These are phyloP conservation scores for Melanotus villosus DNA, from an alignment of 2,888 invertebrate genomes.

Conservation along the genomic window DNA sequence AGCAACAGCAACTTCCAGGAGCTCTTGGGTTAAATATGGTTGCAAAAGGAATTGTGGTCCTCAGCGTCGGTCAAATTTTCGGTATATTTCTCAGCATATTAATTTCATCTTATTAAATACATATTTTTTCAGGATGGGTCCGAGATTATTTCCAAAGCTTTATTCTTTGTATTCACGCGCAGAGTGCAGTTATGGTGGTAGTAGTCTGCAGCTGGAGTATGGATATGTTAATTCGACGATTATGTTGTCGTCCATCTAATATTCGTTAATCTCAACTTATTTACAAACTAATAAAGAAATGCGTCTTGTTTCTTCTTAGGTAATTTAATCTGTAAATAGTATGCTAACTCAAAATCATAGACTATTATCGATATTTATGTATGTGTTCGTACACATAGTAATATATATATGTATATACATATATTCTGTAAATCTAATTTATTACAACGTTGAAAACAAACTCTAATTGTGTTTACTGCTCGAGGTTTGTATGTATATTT, in stretches of 20 bases:
- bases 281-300: no score
- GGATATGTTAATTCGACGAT: slow-evolving; percentile 68
- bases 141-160: slow-evolving; percentile 78
- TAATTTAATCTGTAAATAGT: no score
- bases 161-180: slow-evolving; percentile 75
- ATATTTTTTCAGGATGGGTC: slow-evolving; percentile 72
- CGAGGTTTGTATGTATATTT: slow-evolving; percentile 62
- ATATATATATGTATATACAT: slow-evolving; percentile 20
- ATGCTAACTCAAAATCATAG: not conserved
- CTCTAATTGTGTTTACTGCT: slow-evolving; percentile 66
- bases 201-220: slow-evolving; percentile 74
- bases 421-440: slow-evolving; percentile 32
- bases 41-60: slow-evolving; percentile 78
- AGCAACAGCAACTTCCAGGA: slow-evolving; percentile 73
- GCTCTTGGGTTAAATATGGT: slow-evolving; percentile 83
- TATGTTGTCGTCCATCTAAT: slow-evolving; percentile 12
- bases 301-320: no score
- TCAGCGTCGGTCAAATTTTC: slow-evolving; percentile 75
- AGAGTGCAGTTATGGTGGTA: slow-evolving; percentile 72
- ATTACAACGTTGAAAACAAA: slow-evolving; percentile 64
- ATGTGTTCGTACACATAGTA: no score
- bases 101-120: slow-evolving; percentile 11
- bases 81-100: slow-evolving; percentile 55
- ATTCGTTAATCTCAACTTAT: not conserved
- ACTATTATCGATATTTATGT: no score